Evolutionary conservation across 2,113 vertebrate species (phyloP).

Genomic region (Holacanthus passer): DNA sequence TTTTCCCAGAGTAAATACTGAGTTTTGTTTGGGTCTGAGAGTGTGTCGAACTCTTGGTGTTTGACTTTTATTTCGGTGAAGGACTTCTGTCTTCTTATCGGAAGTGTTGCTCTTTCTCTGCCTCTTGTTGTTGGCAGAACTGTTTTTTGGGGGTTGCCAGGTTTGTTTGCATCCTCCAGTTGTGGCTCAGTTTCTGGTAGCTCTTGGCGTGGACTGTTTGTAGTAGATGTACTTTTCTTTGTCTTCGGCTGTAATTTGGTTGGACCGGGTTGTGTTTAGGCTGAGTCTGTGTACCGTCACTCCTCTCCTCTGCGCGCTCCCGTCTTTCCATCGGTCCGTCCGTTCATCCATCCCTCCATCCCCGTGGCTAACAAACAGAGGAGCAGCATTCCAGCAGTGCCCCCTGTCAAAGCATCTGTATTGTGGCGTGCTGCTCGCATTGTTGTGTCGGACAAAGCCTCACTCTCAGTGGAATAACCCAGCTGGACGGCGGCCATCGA

Average conservation of each 20-base stretch:
- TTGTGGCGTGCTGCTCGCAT: conserved; percentile 68
- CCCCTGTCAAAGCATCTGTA: conserved; percentile 69
- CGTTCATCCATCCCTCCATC: conserved; percentile 23
- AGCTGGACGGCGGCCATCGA: conserved; percentile 64
- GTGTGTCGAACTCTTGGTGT: neutral
- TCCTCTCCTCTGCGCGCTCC: neutral
- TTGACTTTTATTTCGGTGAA: neutral
- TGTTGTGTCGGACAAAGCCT: conserved; percentile 72
- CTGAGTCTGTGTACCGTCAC: neutral
- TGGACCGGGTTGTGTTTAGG: neutral
- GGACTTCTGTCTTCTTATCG: neutral
- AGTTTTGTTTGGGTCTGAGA: neutral
- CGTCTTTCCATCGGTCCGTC: conserved; percentile 7
- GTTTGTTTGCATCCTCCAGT: neutral
- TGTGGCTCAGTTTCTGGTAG: neutral
- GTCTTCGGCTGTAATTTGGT: neutral
- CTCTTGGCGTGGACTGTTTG: neutral
- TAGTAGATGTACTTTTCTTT: neutral
- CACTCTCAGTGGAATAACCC: conserved; percentile 70
- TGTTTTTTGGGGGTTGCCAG: neutral
- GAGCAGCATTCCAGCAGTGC: conserved; percentile 72
- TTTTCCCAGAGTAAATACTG: neutral
- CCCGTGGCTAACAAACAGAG: conserved; percentile 51
- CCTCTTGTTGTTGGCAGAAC: neutral
- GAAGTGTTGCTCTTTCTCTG: neutral